Percentiles rank a stretch among this genome's conserved stretches.
Conservation (phyloP, 2,113 vertebrate genomes). For the Eublepharis macularius region DNA sequence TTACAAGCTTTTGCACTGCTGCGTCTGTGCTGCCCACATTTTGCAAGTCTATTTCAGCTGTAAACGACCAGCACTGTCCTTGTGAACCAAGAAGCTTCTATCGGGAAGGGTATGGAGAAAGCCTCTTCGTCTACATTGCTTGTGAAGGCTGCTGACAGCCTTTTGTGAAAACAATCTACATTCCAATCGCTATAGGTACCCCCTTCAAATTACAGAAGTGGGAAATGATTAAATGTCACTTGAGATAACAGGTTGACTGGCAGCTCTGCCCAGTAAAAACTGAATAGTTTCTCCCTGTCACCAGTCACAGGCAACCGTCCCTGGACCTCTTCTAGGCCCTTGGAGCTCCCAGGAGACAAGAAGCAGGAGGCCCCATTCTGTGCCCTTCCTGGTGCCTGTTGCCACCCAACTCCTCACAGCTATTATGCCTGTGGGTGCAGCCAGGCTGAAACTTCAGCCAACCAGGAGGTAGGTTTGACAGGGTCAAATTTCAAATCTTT, state of each 20-base stretch:
- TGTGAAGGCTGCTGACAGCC: background rate
- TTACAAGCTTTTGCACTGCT: background rate
- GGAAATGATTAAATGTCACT: background rate
- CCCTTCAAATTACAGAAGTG: background rate
- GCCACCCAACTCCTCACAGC: background rate
- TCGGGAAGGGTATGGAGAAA: background rate
- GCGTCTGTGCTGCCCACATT: background rate
- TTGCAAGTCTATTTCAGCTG: background rate
- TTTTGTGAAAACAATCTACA: background rate
- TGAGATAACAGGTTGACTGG: background rate
- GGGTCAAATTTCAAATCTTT: slow-evolving; percentile 20
- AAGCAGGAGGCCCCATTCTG: too few relatives aligned
- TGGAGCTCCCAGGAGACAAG: background rate
- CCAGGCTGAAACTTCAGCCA: background rate
- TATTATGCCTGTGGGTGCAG: background rate
- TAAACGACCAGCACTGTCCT: background rate
- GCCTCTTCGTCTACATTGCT: background rate
- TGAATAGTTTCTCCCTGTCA: background rate
- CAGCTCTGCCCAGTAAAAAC: background rate
- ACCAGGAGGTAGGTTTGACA: background rate
- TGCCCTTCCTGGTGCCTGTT: background rate
- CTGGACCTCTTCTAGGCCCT: background rate
- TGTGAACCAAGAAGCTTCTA: background rate
- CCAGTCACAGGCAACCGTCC: background rate
- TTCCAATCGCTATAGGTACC: background rate